Conservation (phyloP, 2,888 invertebrate genomes). For the Tinea pellionella region DNA sequence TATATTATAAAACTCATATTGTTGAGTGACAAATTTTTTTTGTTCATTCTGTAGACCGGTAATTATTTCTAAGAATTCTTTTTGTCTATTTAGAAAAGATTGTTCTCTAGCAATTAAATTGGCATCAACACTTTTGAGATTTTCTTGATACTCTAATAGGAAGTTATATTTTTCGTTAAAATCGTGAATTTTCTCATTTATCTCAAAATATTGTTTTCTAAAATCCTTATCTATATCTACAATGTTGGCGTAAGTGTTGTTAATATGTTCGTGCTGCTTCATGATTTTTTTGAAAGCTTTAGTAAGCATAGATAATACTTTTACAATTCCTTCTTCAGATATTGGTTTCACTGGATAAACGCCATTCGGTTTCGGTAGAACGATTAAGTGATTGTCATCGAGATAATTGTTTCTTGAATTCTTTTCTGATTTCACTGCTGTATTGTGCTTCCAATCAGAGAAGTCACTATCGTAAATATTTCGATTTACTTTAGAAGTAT, state of each 20-base stretch:
- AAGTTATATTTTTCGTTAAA: conserved; percentile 42
- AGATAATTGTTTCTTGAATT: conserved; percentile 5
- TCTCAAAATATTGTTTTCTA: conserved; percentile 26
- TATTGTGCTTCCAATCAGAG: conserved; percentile 35
- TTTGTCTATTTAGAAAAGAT: conserved; percentile 34
- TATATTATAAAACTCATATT: conserved; percentile 48
- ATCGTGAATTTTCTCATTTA: conserved; percentile 37
- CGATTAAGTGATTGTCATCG: conserved; percentile 29
- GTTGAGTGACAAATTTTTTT: conserved; percentile 47
- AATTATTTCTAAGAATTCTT: conserved; percentile 35
- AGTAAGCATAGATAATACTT: conserved; percentile 48
- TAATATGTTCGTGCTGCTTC: conserved; percentile 49
- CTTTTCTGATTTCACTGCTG: conserved; percentile 18
- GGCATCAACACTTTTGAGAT: conserved; percentile 31
- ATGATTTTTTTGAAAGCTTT: conserved; percentile 55
- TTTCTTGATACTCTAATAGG: conserved; percentile 34
- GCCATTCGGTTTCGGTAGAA: conserved; percentile 30
- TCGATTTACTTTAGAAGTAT: conserved; percentile 21
- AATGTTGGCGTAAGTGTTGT: conserved; percentile 37
- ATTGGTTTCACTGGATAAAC: conserved; percentile 26
- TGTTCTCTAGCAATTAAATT: conserved; percentile 32
- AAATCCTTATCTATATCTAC: conserved; percentile 35
- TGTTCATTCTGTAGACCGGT: conserved; percentile 50
- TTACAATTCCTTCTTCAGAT: conserved; percentile 45
- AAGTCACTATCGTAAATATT: conserved; percentile 35